Evolutionary conservation across 64 coral and sea anemone genomes (phyloP).

Genomic region (Montipora sp.): DNA sequence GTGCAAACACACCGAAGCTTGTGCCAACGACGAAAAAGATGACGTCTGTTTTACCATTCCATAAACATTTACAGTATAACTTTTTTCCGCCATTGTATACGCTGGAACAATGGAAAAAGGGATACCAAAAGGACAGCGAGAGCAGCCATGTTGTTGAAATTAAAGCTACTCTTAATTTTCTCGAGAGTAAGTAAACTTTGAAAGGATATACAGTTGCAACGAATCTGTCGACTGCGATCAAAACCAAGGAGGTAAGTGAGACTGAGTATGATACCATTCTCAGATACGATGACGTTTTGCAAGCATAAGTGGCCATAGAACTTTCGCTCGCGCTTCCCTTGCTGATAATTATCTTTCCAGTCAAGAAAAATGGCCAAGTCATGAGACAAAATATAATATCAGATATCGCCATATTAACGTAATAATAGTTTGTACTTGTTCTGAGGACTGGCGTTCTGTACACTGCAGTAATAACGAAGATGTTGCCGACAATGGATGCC

Average conservation of each 20-base stretch:
- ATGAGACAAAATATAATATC: not conserved
- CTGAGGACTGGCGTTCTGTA: not conserved
- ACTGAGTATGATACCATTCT: not conserved
- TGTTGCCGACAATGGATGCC: not conserved
- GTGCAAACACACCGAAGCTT: not conserved
- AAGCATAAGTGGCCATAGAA: not conserved
- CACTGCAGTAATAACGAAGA: not conserved
- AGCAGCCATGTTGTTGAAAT: not conserved
- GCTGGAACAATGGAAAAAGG: not conserved
- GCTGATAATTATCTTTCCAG: not conserved
- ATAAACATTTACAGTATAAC: not conserved
- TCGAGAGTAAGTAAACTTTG: not conserved
- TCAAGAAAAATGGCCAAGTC: not conserved
- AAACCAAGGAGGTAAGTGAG: not conserved
- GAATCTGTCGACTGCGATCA: conserved; percentile 20
- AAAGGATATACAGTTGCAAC: not conserved
- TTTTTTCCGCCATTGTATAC: too few species aligned
- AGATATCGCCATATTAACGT: conserved; percentile 3
- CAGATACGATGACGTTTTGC: not conserved
- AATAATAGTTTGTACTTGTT: conserved; percentile 24
- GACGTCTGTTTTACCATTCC: too few species aligned
- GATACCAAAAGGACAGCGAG: not conserved
- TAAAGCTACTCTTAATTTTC: not conserved
- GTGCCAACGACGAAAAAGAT: not conserved
- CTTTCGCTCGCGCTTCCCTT: not conserved